phyloP scores from a whole-genome alignment of 1,140 invertebrate genomes.

The Drosophila kurseongensis region DNA sequence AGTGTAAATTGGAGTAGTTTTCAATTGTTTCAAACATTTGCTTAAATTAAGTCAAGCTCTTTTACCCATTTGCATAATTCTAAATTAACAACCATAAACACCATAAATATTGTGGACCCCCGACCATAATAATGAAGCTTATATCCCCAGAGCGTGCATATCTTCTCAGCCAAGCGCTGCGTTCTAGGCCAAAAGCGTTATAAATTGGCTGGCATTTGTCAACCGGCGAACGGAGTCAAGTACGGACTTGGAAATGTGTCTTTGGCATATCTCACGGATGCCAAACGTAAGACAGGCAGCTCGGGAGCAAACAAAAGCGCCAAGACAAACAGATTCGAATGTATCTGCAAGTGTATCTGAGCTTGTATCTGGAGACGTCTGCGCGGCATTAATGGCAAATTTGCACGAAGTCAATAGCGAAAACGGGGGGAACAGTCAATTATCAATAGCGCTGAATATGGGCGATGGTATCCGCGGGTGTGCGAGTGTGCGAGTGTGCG shows the following conservation, averaged over 20 bases:
- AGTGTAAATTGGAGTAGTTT: no score
- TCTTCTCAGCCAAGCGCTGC: background rate
- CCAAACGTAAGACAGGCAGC: conserved; percentile 56
- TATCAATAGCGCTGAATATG: conserved; percentile 64
- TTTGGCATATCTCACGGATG: conserved; percentile 43
- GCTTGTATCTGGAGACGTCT: conserved; percentile 55
- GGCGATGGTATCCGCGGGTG: conserved; percentile 16
- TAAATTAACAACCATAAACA: background rate
- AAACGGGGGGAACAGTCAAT: conserved; percentile 58
- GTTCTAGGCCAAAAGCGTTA: conserved; percentile 26
- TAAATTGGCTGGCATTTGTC: conserved; percentile 45
- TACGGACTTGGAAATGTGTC: conserved; percentile 40
- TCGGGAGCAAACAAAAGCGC: conserved; percentile 39
- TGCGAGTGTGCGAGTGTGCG: background rate
- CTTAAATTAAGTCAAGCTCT: background rate
- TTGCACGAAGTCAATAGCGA: conserved; percentile 75
- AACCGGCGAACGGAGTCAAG: conserved; percentile 42
- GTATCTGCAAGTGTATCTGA: conserved; percentile 46
- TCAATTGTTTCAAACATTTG: background rate
- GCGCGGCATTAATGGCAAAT: conserved; percentile 79
- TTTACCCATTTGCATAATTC: background rate
- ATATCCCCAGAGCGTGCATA: background rate
- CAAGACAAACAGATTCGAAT: conserved; percentile 63
- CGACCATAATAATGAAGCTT: background rate
- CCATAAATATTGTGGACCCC: background rate